These are phyloP conservation scores for Malachius bipustulatus DNA, from an alignment of 2,888 invertebrate species.

Conservation along the genomic window DNA sequence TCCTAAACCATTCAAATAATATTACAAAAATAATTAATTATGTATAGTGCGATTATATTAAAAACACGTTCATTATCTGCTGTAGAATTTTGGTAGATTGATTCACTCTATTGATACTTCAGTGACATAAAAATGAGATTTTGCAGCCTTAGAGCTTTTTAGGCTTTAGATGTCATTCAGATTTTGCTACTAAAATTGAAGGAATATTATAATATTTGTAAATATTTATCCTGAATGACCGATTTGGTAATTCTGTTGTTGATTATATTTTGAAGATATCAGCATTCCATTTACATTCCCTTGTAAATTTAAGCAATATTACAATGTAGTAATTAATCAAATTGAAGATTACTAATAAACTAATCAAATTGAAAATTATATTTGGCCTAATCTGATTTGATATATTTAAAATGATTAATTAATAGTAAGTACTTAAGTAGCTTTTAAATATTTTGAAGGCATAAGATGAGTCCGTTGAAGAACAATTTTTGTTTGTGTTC, in stretches of 20 bases:
- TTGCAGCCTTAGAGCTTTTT: not conserved
- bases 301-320: slow-evolving; percentile 27
- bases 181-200: not conserved
- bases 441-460: slow-evolving; percentile 11
- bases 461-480: slow-evolving; percentile 4
- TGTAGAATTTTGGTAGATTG: no score
- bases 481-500: slow-evolving; percentile 17
- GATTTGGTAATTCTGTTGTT: no score
- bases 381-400: slow-evolving; percentile 27
- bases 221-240: no score
- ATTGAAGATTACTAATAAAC: no score
- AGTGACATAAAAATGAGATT: not conserved
- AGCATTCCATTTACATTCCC: slow-evolving; percentile 31
- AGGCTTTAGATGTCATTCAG: not conserved
- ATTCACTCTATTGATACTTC: no score
- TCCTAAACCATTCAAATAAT: no score
- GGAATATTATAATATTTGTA: no score
- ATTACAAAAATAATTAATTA: no score
- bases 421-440: slow-evolving; percentile 17
- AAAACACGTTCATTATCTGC: no score
- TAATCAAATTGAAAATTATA: no score
- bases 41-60: no score
- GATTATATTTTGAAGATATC: slow-evolving; percentile 8
- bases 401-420: slow-evolving; percentile 24
- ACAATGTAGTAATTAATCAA: slow-evolving; percentile 28